A percentile compares a stretch with the other conserved stretches of the same genome.
These are phyloP conservation scores for Galaxias olidus DNA, from an alignment of 2,797 vertebrate genomes.

Conservation along the genomic window DNA sequence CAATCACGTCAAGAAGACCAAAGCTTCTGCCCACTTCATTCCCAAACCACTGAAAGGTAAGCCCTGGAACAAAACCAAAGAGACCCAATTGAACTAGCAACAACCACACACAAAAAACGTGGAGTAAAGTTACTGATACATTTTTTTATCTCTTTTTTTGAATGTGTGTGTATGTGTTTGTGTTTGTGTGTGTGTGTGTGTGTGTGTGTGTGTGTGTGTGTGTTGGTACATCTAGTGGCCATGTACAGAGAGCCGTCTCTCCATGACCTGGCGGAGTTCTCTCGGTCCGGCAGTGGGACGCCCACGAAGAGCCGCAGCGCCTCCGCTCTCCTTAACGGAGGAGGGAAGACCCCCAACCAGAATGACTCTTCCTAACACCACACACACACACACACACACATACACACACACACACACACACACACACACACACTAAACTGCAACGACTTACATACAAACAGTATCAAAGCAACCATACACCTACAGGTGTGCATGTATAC, in stretches of 20 bases:
- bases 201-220: constrained; percentile 28
- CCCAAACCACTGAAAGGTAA: constrained; percentile 98
- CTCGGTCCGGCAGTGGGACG: constrained; percentile 75
- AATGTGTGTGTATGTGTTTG: constrained; percentile 25
- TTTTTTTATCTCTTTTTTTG: not conserved
- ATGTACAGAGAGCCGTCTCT: constrained; percentile 81
- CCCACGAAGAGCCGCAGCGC: constrained; percentile 79
- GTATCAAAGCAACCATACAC: not conserved
- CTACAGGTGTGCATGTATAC: not conserved
- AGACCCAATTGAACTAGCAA: not conserved
- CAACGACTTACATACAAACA: not conserved
- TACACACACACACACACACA: constrained; percentile 17
- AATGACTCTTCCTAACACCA: constrained; percentile 75
- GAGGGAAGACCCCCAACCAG: constrained; percentile 74
- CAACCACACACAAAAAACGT: not conserved
- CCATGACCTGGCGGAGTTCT: constrained; percentile 77
- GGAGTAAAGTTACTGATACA: not conserved
- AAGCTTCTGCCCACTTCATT: constrained; percentile 96
- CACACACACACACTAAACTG: not conserved
- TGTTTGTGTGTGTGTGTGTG: constrained; percentile 23
- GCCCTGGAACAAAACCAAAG: not conserved
- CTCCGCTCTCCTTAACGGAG: constrained; percentile 73
- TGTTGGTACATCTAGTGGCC: constrained; percentile 59
- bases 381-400: constrained; percentile 24
- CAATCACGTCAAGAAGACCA: constrained; percentile 98